Percentiles rank a stretch among this genome's conserved stretches.
These are phyloP conservation scores for Porites evermanni DNA, from an alignment of 92 coral and sea anemone species.

Conservation along the genomic window DNA sequence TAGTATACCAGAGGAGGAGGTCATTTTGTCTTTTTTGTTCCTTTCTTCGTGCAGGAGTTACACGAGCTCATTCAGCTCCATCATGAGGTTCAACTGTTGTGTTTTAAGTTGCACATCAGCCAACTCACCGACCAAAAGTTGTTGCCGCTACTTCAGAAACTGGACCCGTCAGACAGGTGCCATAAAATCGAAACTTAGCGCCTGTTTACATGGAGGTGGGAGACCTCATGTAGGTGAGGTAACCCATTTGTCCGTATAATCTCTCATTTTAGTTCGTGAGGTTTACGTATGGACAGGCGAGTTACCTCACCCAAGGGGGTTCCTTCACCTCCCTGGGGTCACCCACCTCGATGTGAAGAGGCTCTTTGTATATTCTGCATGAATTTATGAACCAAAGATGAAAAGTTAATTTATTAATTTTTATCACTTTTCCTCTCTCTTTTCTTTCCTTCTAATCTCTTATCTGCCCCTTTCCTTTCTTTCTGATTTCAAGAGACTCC, in stretches of 20 bases:
- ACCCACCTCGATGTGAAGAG: neutral
- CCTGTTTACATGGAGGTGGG: neutral
- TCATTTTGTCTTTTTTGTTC: neutral
- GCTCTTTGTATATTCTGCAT: too few relatives aligned
- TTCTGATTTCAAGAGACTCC: neutral
- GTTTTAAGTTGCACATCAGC: conserved; percentile 52
- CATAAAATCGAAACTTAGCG: neutral
- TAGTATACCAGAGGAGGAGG: neutral
- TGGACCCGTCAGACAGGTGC: conserved; percentile 56
- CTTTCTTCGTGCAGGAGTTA: conserved; percentile 54
- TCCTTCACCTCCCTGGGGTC: neutral
- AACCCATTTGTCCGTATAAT: too few relatives aligned
- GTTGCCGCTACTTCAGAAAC: conserved; percentile 59
- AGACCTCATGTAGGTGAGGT: too few relatives aligned
- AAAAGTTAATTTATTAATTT: neutral
- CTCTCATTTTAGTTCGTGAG: too few relatives aligned
- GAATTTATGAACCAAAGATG: too few relatives aligned
- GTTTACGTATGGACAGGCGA: too few relatives aligned
- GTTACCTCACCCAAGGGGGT: too few relatives aligned
- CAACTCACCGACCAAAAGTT: conserved; percentile 54
- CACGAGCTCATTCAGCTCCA: conserved; percentile 53
- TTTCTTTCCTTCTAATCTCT: neutral
- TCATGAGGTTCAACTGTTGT: conserved; percentile 62
- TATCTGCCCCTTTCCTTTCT: neutral
- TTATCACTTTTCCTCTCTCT: neutral